Percentiles rank a stretch among this genome's conserved stretches.
Evolutionary conservation across 2,113 vertebrate genomes (phyloP).

Genomic region (Isurus oxyrinchus): DNA sequence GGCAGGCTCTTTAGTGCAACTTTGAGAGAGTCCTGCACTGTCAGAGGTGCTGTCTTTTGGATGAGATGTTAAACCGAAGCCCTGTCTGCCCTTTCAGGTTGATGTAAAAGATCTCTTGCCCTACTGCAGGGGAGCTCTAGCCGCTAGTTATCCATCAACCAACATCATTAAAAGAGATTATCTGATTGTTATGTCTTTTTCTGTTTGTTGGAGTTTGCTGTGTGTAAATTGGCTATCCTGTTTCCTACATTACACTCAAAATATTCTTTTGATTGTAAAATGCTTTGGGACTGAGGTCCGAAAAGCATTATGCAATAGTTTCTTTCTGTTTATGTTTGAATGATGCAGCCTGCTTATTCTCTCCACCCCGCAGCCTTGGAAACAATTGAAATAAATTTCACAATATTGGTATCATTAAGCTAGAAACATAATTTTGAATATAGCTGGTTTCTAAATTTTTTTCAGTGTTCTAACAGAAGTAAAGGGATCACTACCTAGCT

Average conservation of each 20-base stretch:
- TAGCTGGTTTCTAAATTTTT: background rate
- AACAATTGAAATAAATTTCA: background rate
- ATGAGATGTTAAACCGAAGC: background rate
- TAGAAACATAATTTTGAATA: background rate
- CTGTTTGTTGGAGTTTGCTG: too few species aligned
- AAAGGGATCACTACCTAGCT: background rate
- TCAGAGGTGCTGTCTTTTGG: background rate
- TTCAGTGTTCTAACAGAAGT: background rate
- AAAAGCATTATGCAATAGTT: too few species aligned
- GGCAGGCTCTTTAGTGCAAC: background rate
- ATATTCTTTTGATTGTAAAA: too few species aligned
- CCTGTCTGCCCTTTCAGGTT: too few species aligned
- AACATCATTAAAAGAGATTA: background rate
- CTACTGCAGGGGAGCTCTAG: background rate
- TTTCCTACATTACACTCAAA: too few species aligned
- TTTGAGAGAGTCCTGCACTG: background rate
- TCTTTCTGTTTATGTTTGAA: too few species aligned
- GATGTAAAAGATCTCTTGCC: background rate
- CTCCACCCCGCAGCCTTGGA: background rate
- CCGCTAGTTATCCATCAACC: background rate
- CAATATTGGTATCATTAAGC: background rate
- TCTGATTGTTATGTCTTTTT: background rate
- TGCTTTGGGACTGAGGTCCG: too few species aligned
- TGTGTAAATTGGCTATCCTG: too few species aligned
- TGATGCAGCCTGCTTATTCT: background rate